Base-by-base conservation (phyloP, 2,113 vertebrate genomes). In the Dendrocopos noguchii region DNA sequence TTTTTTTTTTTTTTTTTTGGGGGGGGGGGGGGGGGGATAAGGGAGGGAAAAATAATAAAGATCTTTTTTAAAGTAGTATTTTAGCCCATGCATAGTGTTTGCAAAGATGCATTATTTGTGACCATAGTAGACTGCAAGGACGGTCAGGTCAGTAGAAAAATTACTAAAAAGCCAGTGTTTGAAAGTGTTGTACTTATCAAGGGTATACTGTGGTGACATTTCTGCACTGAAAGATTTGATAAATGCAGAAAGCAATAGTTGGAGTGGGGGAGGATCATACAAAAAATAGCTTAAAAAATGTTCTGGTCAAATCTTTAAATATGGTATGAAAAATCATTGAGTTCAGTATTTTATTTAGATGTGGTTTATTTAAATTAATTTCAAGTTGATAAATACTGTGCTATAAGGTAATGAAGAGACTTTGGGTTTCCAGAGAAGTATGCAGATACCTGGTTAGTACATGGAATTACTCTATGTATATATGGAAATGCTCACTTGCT, bases 11-110 rank as follows among this genome's bases (percentile, higher is more conserved):
- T 36, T 36, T 36, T 36, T 36, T 36, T 36, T 36, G 36, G 36
- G 36, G 36, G 36, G 8, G 36, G 36, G 9, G 36, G 14, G 42
- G 42, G 42, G 42, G 6, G 50, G 6, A 12, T 17, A 67, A 25
- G 10, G 12, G 22, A 21, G 50, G 22, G 10, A 1, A 2, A 0
- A 4, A 29, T 44, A 44, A 44, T 44, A 44, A 15, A 27, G 7
- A 7, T 14, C 70, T 80, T 84, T 80, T 7, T 1, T 47, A 1
- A 53, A 15, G 7, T 71, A 33, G 6, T 15, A 8, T 29, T 90
- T 90, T 60, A 70, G 5, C 47, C 17, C 42, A 14, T 33, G 46
- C 24, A 9, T 8, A 27, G 34, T n/a, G 7, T 86, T 84, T 80
- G 20, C 50, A 52, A 2, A 47, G 46, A 13, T 1, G 6, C 6